Base-by-base conservation (phyloP, 2,113 vertebrate species). In the Nematolebias whitei region DNA sequence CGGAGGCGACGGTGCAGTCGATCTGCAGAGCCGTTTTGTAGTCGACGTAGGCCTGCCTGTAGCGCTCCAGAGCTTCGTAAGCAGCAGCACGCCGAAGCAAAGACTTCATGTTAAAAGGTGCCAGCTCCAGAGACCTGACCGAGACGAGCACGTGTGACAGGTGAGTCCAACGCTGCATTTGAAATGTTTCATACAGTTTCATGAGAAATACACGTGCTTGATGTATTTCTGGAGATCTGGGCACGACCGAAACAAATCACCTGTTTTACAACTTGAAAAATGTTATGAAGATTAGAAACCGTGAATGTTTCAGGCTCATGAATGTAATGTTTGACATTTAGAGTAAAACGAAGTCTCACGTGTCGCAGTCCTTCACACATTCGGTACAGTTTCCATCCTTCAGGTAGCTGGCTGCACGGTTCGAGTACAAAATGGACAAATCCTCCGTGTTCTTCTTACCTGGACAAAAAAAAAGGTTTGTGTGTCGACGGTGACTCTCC, bases 21-120 rank as follows among this genome's bases (percentile, higher is more conserved):
- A 98, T 90, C 87, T 94, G 95, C 82, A 96, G 87, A 4, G 79
- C 93, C 0, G 95, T 98, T 88, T 94, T 95, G 85, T 97, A 98
- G 92, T 98, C 96, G 1, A 96, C 91, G 2, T 97, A 98, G 8
- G 96, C 96, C 85, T 76, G 89, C 1, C 85, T 3, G 82, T 97
- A 97, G 41, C 91, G 85, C 92, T 98, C 96, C 83, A 96, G 64
- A 0, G 95, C 95, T 73, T 98, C 96, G 18, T 92, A 94, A 5
- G 96, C 95, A 0, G 95, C 86, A 0, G 95, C 96, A 0, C 96
- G 93, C 18, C 96, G 90, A 2, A 98, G 89, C 4, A 98, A 88
- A 20, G 96, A 93, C 76, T 98, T 98, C 23, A 97, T 83, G 0
- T 91, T 89, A 47, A 95, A 98, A 0, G 95, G 94, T 22, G 91